Percentiles rank a stretch among this genome's conserved stretches.
Conservation (phyloP, 2,113 vertebrate species). For the Marcusenius ussheri region DNA sequence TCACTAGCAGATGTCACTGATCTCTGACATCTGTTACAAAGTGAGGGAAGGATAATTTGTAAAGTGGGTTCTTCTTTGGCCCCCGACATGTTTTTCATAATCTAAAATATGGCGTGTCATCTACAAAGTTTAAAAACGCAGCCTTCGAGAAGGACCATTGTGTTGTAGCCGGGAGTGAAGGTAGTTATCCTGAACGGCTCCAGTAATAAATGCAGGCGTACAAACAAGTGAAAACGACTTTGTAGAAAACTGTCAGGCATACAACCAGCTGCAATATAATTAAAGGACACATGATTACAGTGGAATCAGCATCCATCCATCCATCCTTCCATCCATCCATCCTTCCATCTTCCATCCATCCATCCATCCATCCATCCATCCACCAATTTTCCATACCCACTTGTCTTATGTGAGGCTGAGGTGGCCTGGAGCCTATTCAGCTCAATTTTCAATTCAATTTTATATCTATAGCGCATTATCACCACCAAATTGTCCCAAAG, state of each 20-base stretch:
- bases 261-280: neutral
- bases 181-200: neutral
- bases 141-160: neutral
- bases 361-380: neutral
- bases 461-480: no score
- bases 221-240: neutral
- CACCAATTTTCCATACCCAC: neutral
- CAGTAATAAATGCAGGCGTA: neutral
- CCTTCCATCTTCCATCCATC: neutral
- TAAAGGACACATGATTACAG: neutral
- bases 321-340: neutral
- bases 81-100: neutral
- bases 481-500: no score
- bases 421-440: neutral
- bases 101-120: neutral
- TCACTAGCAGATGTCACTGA: neutral
- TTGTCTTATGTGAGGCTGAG: neutral
- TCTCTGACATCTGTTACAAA: neutral
- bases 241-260: neutral
- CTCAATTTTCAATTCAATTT: no score
- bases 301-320: neutral
- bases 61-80: neutral
- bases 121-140: neutral
- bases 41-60: constrained; percentile 1
- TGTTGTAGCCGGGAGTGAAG: neutral